Base-by-base conservation (phyloP, 1,140 invertebrate genomes). In the Caenorhabditis elegans region DNA sequence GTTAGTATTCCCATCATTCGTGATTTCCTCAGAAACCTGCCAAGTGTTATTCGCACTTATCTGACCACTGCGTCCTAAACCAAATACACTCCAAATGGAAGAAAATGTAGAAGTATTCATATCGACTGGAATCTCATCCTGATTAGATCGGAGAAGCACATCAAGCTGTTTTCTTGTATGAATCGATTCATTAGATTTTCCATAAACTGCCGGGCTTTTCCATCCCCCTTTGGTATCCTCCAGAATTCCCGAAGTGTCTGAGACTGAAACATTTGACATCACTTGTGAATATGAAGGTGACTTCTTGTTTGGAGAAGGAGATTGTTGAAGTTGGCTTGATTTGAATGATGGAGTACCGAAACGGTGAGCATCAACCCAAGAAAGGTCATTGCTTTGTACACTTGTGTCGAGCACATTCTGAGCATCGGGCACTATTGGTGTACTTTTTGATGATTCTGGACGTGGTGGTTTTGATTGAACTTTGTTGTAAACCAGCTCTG, bases 141-240 rank as follows among this genome's bases (percentile, higher is more conserved):
- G 36, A n/a, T 70, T 70, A 1, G 60, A 70, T 70, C 26, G 36
- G n/a, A 70, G 28, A 10, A 70, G 13, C 6, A 70, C 60, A 36
- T 70, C 60, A 24, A 70, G 60, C n/a, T 70, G 60, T 17, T 70
- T 70, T 70, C 60, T 70, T 2, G 60, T 70, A 70, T 70, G 60
- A 70, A 70, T 70, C 3, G 17, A 39, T 22, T 70, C 60, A 8
- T 31, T 39, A 19, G 60, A 34, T 39, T 70, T 70, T 39, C 34
- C 34, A 39, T 70, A 70, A 1, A 34, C 60, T 0, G 60, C 31
- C 11, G 60, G 60, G 39, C 34, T 70, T 13, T 70, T 70, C 60
- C 60, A 70, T 43, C 60, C 60, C 22, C 60, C 34, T 43, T 70
- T 70, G n/a, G 6, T 70, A 24, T 70, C 60, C 10, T 70, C 60